Percentiles rank a stretch among this genome's conserved stretches.
phyloP scores from a whole-genome alignment of 2,797 vertebrate genomes.

The Rhincodon typus region DNA sequence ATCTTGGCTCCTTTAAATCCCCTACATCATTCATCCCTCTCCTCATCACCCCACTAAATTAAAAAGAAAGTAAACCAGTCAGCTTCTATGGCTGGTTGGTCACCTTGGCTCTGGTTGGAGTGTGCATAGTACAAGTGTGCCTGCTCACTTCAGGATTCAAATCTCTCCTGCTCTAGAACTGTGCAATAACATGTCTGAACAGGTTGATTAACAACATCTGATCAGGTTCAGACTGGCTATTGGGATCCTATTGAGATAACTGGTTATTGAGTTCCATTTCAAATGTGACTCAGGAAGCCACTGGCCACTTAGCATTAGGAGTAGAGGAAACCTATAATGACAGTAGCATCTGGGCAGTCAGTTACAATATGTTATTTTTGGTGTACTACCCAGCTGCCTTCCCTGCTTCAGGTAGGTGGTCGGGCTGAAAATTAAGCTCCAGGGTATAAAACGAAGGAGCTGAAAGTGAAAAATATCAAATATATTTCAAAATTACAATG shows the following conservation, averaged over 20 bases:
- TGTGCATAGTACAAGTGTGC: neutral
- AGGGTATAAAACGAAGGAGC: neutral
- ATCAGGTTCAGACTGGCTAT: neutral
- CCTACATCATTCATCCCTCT: too few relatives aligned
- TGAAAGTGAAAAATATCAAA: neutral
- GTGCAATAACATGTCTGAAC: too few relatives aligned
- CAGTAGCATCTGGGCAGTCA: neutral
- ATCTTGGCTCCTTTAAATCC: neutral
- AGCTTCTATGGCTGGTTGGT: neutral
- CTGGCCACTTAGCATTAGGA: neutral
- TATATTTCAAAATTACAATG: neutral
- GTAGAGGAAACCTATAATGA: neutral
- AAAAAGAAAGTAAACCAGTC: neutral
- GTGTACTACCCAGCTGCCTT: neutral
- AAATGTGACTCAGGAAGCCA: neutral
- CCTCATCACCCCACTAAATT: neutral
- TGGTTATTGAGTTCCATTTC: neutral
- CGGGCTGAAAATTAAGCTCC: neutral
- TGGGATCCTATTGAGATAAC: neutral
- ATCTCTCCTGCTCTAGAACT: too few relatives aligned
- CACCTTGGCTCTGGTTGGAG: neutral
- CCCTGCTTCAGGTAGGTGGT: neutral
- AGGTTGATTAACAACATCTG: neutral
- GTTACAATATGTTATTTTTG: neutral
- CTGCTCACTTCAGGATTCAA: neutral